phyloP scores from a whole-genome alignment of 2,113 vertebrate species.

The Festucalex cinctus region DNA sequence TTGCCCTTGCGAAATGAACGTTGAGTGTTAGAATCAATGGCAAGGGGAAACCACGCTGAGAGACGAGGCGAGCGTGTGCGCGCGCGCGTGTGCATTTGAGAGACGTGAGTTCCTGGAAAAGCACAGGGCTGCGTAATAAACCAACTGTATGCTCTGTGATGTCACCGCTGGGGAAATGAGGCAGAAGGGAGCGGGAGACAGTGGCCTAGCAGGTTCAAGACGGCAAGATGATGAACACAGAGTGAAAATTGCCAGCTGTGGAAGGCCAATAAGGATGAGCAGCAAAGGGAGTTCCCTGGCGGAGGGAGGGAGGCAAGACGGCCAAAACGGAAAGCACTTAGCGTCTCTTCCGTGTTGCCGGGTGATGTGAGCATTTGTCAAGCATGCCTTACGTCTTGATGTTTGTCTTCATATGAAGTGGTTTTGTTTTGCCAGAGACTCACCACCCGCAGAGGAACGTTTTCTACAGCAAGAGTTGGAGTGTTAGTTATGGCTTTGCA shows the following conservation, averaged over 20 bases:
- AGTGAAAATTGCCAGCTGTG: conserved; percentile 38
- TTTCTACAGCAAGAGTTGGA: conserved; percentile 36
- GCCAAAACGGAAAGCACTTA: conserved; percentile 25
- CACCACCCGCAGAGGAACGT: conserved; percentile 35
- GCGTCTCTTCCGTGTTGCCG: conserved; percentile 30
- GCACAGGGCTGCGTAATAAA: conserved; percentile 68
- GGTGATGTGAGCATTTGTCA: conserved; percentile 32
- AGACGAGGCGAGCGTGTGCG: neutral
- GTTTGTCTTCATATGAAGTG: conserved; percentile 22
- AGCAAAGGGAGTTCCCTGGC: conserved; percentile 17
- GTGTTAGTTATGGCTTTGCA: conserved; percentile 36
- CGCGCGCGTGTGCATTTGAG: conserved; percentile 22
- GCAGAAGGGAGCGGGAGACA: conserved; percentile 44
- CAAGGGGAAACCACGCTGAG: conserved; percentile 15
- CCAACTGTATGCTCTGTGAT: conserved; percentile 67
- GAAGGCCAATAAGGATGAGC: conserved; percentile 25
- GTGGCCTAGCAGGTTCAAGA: conserved; percentile 50
- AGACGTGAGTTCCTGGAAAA: conserved; percentile 62
- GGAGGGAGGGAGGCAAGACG: conserved; percentile 11
- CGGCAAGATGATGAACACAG: conserved; percentile 3
- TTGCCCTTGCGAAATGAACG: conserved; percentile 45
- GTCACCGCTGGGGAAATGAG: conserved; percentile 57
- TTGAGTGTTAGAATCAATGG: conserved; percentile 29
- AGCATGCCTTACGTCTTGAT: conserved; percentile 8
- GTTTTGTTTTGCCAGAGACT: conserved; percentile 24